These are phyloP conservation scores for Drosophila pseudotalamancana DNA, from an alignment of 2,888 invertebrate species.

Conservation along the genomic window DNA sequence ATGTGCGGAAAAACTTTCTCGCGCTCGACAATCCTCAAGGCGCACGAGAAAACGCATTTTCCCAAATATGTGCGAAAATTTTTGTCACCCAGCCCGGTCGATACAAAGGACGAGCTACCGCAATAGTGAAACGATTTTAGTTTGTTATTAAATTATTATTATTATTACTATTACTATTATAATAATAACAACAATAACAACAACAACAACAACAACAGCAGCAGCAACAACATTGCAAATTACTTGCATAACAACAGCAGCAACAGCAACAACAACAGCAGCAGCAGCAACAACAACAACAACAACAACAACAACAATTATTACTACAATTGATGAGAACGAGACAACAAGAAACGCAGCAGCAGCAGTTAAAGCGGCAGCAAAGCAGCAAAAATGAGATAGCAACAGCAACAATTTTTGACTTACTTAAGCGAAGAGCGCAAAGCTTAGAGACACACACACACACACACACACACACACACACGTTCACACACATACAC, in stretches of 20 bases:
- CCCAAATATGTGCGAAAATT: slow-evolving; percentile 96
- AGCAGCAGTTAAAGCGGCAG: slow-evolving; percentile 3
- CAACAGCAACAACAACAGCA: slow-evolving; percentile 34
- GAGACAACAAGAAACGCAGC: slow-evolving; percentile 34
- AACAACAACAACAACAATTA: slow-evolving; percentile 34
- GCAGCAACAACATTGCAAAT: slow-evolving; percentile 13
- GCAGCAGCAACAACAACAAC: slow-evolving; percentile 45
- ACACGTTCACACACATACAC: slow-evolving; percentile 26
- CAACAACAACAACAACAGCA: slow-evolving; percentile 54
- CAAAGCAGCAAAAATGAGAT: slow-evolving; percentile 36
- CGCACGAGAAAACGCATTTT: slow-evolving; percentile 96
- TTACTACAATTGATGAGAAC: slow-evolving; percentile 60
- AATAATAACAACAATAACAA: slow-evolving; percentile 76
- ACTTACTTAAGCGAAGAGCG: slow-evolving; percentile 63
- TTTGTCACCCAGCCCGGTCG: slow-evolving; percentile 93
- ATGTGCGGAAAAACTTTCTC: slow-evolving; percentile 96
- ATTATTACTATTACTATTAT: slow-evolving; percentile 84
- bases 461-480: slow-evolving; percentile 21
- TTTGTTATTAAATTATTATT: slow-evolving; percentile 84
- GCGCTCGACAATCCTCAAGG: slow-evolving; percentile 94
- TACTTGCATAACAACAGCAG: slow-evolving; percentile 14
- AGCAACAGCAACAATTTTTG: slow-evolving; percentile 67
- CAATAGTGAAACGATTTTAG: slow-evolving; percentile 87
- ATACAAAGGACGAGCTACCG: slow-evolving; percentile 92
- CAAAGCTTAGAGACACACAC: slow-evolving; percentile 41